Percentiles rank a stretch among this genome's conserved stretches.
phyloP scores from a whole-genome alignment of 2,797 vertebrate genomes.

The Gadopsis bispinosus region DNA sequence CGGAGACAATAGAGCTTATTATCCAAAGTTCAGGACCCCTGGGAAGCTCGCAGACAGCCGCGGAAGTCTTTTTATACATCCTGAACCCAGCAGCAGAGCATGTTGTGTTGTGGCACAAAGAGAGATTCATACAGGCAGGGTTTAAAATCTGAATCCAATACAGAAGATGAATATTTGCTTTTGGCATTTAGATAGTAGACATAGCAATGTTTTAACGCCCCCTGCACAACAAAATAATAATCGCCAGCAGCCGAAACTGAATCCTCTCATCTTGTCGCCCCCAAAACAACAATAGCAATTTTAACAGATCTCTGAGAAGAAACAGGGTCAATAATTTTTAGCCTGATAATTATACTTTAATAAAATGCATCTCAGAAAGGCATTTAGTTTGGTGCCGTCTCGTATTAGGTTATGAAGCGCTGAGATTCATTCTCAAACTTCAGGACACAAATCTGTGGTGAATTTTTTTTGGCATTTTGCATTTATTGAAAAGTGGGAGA shows the following conservation, averaged over 20 bases:
- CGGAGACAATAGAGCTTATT: conserved; percentile 77
- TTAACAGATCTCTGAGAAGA: background rate
- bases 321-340: background rate
- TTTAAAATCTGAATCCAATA: background rate
- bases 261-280: conserved; percentile 26
- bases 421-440: no score
- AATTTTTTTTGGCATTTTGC: background rate
- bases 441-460: no score
- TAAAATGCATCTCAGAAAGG: background rate
- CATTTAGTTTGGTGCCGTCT: background rate
- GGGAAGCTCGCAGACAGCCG: conserved; percentile 57
- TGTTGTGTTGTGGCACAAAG: conserved; percentile 13
- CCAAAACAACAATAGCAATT: conserved; percentile 14
- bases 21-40: conserved; percentile 64
- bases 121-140: background rate
- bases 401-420: background rate
- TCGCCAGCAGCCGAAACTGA: background rate
- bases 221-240: background rate
- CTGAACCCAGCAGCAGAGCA: conserved; percentile 27
- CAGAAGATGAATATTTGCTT: background rate
- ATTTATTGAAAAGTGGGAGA: background rate
- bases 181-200: background rate
- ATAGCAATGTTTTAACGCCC: conserved; percentile 11
- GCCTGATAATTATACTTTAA: background rate
- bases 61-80: conserved; percentile 78